Base-by-base conservation (phyloP, 2,113 vertebrate genomes). In the Calypte anna region DNA sequence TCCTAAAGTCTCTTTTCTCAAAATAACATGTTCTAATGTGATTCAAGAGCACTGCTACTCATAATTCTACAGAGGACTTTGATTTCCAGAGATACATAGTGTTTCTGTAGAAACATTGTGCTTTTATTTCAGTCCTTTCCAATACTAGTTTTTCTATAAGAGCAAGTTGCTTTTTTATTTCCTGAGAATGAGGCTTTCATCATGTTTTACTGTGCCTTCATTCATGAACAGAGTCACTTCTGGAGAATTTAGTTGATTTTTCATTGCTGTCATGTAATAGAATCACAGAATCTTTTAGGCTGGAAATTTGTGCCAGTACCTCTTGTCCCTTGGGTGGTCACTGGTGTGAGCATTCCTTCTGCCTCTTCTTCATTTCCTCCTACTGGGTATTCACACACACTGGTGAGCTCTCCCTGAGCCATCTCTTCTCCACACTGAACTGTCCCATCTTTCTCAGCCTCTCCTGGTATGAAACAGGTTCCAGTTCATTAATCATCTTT, bases 51-150 rank as follows among this genome's bases (percentile, higher is more conserved):
- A 78, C 69, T 84, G 81, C 83, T 89, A 36, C 30, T 86, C 46
- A 16, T 64, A 80, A 77, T 88, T 91, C 86, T 88, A 43, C 55
- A 92, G 44, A 82, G 50, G 43, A 70, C 86, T 96, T 92, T 81
- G n/a, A 59, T 88, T 90, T 93, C 85, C 66, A 94, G 91, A 91
- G 75, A 43, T 91, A 72, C 57, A 31, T n/a, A 79, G 25, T 92
- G 61, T 91, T 95, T 93, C 76, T 93, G 59, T 63, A 81, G 80
- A 93, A 91, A 88, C 80, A 67, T 2, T 67, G 44, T 69, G 24
- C 36, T 84, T 94, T 91, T 77, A 38, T 81, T 91, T 92, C 64
- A 81, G 57, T 63, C 43, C 43, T 78, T 76, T 92, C 36, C 6
- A 16, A 62, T 53, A 48, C 5, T 30, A 63, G 5, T 4, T 73